Evolutionary conservation across 2,797 vertebrate species (phyloP).

Genomic region (Moxostoma hubbsi): DNA sequence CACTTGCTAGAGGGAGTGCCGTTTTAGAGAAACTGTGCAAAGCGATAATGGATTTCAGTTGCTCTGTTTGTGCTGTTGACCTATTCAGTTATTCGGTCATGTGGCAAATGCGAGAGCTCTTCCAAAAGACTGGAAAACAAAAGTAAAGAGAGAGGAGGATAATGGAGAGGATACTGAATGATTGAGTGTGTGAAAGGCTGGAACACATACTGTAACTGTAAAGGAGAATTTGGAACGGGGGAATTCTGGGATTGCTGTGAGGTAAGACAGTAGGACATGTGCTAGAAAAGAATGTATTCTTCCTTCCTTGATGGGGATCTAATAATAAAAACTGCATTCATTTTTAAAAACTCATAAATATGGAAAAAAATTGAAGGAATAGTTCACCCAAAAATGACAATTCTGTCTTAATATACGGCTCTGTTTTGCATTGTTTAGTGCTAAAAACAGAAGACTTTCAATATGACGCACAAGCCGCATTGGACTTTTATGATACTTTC

Average conservation of each 20-base stretch:
- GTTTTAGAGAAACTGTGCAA: constrained; percentile 70
- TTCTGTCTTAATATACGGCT: too few relatives aligned
- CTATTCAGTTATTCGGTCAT: constrained; percentile 77
- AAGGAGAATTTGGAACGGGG: constrained; percentile 40
- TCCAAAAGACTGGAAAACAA: constrained; percentile 25
- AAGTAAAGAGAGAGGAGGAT: constrained; percentile 18
- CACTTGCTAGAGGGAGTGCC: constrained; percentile 71
- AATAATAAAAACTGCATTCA: neutral
- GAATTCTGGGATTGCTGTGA: constrained; percentile 29
- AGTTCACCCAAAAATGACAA: too few relatives aligned
- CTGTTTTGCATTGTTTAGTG: too few relatives aligned
- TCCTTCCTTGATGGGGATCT: too few relatives aligned
- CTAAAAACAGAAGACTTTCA: too few relatives aligned
- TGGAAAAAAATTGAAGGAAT: too few relatives aligned
- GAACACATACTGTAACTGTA: constrained; percentile 21
- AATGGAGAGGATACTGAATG: constrained; percentile 43
- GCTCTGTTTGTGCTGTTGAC: constrained; percentile 68
- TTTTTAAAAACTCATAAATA: neutral
- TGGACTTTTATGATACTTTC: too few relatives aligned
- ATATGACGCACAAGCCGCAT: too few relatives aligned
- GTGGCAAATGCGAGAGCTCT: constrained; percentile 69
- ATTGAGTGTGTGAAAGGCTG: constrained; percentile 46
- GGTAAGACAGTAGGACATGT: neutral
- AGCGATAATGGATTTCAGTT: constrained; percentile 68
- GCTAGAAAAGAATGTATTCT: neutral